Conservation (phyloP, 2,888 invertebrate genomes). For the Zaprionus lineosus region DNA sequence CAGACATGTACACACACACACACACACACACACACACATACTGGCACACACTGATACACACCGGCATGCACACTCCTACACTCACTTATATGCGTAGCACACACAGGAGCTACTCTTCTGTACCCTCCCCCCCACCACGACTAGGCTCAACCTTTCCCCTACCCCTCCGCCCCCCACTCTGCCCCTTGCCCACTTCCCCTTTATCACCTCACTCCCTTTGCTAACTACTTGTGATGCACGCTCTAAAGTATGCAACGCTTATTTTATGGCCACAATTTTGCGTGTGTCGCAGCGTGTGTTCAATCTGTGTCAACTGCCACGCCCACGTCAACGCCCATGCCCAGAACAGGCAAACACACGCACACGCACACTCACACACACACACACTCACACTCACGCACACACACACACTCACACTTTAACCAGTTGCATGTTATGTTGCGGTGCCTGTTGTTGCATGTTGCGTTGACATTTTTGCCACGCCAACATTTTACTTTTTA, state of each 20-base stretch:
- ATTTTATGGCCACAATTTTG: constrained; percentile 65
- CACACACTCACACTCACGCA: neutral
- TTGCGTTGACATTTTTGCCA: constrained; percentile 58
- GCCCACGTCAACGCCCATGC: too few relatives aligned
- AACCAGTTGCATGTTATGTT: constrained; percentile 69
- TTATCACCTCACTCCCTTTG: too few relatives aligned
- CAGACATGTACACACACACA: neutral
- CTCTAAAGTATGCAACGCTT: constrained; percentile 64
- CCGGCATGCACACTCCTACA: too few relatives aligned
- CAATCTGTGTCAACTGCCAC: constrained; percentile 68
- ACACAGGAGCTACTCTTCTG: too few relatives aligned
- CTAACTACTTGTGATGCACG: constrained; percentile 51
- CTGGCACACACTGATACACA: too few relatives aligned
- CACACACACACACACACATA: too few relatives aligned
- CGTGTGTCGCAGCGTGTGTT: constrained; percentile 34
- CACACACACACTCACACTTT: neutral
- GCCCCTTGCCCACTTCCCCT: too few relatives aligned
- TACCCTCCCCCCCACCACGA: too few relatives aligned
- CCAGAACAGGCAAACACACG: too few relatives aligned
- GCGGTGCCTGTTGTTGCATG: constrained; percentile 58
- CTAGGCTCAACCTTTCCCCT: too few relatives aligned
- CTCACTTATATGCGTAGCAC: too few relatives aligned
- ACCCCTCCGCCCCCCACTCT: too few relatives aligned
- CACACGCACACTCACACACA: neutral
- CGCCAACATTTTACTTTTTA: constrained; percentile 56